phyloP scores from a whole-genome alignment of 53 echinoderm and acorn worm genomes.

The Zoroaster sp. region DNA sequence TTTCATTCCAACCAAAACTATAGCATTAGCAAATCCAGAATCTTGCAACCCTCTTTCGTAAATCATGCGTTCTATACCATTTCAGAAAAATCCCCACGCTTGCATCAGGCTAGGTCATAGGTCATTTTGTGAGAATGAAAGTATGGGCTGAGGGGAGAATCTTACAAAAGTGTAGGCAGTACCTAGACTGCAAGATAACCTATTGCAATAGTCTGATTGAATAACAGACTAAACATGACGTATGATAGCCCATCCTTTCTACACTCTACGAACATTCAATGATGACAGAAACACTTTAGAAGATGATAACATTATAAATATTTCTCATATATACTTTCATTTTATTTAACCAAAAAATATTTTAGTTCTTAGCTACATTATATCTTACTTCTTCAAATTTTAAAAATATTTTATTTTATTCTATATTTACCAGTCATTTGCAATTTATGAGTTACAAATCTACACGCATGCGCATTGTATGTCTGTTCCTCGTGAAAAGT shows the following conservation, averaged over 20 bases:
- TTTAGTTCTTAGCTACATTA: too few species aligned
- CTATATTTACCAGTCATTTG: neutral
- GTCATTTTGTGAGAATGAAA: neutral
- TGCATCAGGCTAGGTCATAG: constrained; percentile 29
- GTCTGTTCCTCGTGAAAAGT: neutral
- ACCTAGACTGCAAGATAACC: neutral
- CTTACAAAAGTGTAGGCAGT: neutral
- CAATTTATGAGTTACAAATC: neutral
- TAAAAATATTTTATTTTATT: neutral
- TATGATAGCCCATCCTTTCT: neutral
- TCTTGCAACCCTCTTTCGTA: too few species aligned
- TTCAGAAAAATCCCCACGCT: constrained; percentile 11
- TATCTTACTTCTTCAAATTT: too few species aligned
- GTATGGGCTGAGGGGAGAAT: neutral
- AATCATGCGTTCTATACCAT: neutral
- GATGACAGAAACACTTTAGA: neutral
- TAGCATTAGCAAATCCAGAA: too few species aligned
- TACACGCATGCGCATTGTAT: neutral
- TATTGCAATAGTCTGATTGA: too few species aligned
- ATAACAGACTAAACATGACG: neutral
- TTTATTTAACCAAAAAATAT: too few species aligned
- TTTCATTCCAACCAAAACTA: neutral
- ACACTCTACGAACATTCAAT: neutral
- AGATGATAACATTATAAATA: neutral
- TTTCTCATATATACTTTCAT: neutral